These are phyloP conservation scores for Amphipoea oculea DNA, from an alignment of 2,888 invertebrate genomes.

Conservation along the genomic window DNA sequence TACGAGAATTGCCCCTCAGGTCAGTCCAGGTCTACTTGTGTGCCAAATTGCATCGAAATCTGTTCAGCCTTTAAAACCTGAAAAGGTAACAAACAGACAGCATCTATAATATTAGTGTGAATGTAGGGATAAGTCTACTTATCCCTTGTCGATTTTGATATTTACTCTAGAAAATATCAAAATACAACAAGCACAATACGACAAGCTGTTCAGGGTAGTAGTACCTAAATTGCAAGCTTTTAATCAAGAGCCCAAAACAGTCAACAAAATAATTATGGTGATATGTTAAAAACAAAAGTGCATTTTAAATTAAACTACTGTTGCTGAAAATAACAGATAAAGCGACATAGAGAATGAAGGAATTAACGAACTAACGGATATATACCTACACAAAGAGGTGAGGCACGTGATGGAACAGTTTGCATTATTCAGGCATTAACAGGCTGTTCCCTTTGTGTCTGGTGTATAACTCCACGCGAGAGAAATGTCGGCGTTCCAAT, in stretches of 20 bases:
- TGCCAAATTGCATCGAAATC: neutral
- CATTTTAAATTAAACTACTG: neutral
- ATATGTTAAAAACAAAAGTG: neutral
- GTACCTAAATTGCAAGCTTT: neutral
- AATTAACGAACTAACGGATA: conserved; percentile 45
- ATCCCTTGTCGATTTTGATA: no score
- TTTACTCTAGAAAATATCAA: neutral
- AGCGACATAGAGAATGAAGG: conserved; percentile 25
- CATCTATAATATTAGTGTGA: neutral
- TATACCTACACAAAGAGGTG: conserved; percentile 57
- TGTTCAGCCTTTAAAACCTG: neutral
- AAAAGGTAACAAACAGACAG: neutral
- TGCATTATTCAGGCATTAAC: conserved; percentile 72
- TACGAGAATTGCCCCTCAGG: neutral
- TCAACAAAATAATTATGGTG: neutral
- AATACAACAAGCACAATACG: neutral
- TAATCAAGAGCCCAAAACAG: neutral
- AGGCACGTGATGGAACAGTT: conserved; percentile 51
- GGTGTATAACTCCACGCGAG: conserved; percentile 15
- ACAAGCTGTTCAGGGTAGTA: neutral
- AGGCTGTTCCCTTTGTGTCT: conserved; percentile 40
- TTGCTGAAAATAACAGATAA: conserved; percentile 26
- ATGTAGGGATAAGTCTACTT: no score
- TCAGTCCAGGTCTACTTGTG: neutral
- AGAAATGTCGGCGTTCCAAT: conserved; percentile 29